Evolutionary conservation across 2,888 invertebrate genomes (phyloP).

Genomic region (Archips xylosteana): DNA sequence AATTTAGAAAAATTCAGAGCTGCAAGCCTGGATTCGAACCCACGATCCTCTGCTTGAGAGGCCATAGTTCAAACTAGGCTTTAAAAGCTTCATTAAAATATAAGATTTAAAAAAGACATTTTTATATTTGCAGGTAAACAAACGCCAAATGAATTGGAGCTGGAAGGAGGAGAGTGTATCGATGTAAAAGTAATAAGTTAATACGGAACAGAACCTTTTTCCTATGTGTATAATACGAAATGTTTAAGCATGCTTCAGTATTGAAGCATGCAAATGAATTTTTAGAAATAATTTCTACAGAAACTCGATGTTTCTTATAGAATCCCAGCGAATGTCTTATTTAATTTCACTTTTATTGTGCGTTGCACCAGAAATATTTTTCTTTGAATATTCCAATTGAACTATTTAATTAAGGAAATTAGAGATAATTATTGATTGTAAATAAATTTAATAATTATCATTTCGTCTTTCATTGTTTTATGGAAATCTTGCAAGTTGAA

Average conservation of each 20-base stretch:
- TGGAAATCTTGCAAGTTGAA: too few relatives aligned
- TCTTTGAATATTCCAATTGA: not conserved
- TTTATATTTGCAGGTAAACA: conserved; percentile 57
- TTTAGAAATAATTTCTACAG: not conserved
- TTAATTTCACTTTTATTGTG: not conserved
- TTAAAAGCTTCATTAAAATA: too few relatives aligned
- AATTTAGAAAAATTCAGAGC: too few relatives aligned
- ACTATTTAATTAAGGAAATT: not conserved
- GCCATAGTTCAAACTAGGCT: too few relatives aligned
- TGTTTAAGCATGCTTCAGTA: not conserved
- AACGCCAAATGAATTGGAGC: conserved; percentile 73
- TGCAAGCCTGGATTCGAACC: too few relatives aligned
- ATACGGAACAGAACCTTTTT: not conserved
- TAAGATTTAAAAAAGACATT: too few relatives aligned
- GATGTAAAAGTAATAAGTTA: conserved; percentile 74
- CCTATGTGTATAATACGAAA: not conserved
- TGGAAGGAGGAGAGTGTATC: conserved; percentile 84
- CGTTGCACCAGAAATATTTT: not conserved
- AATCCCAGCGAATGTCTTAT: not conserved
- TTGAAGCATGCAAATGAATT: not conserved
- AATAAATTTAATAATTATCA: not conserved
- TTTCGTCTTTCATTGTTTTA: not conserved
- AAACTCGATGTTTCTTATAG: conserved; percentile 4
- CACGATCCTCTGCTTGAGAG: too few relatives aligned
- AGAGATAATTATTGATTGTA: not conserved